Base-by-base conservation (phyloP, 2,113 vertebrate genomes). In the Neogobius melanostomus region DNA sequence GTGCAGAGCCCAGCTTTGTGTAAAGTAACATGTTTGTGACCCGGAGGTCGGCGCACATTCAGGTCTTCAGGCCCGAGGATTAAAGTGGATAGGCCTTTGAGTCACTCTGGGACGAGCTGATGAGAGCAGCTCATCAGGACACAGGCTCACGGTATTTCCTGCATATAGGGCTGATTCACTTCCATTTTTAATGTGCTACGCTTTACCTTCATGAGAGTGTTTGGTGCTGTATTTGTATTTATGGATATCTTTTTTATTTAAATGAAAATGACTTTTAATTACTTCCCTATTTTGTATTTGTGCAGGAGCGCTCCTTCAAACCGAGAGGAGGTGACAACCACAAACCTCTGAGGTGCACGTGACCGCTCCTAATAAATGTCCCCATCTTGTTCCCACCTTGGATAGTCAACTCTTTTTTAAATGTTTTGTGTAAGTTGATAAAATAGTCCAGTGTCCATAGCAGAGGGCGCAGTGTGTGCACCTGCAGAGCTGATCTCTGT, bases 251-350 rank as follows among this genome's bases (percentile, higher is more conserved):
- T 79, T 74, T 81, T 78, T 56, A 69, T 83, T 88, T 84, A 90
- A 87, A 87, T 77, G 72, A 81, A 86, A 72, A 74, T 70, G 28
- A 36, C 82, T 92, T 90, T 92, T 92, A 92, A 91, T 92, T 85
- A 89, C 68, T 77, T 73, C 83, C 81, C 73, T 92, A 90, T 90
- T 90, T 86, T 88, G 79, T 90, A 84, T 92, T 91, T 88, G 74
- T 75, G 86, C 87, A 92, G 90, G 88, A 87, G 88, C 83, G 1
- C 28, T 28, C 3, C 28, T 36, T 36, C 28, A 36, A 36, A 36
- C 28, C 28, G 4, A 36, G 28, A 36, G 28, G 28, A 36, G 28
- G 28, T 5, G 28, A 36, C 28, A 36, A 36, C 28, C 3, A 36
- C 28, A 36, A 36, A 36, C 28, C 28, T 36, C 28, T 36, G 28